Evolutionary conservation across 1,140 invertebrate species (phyloP).

Genomic region (Pogonognathellus flavescens): DNA sequence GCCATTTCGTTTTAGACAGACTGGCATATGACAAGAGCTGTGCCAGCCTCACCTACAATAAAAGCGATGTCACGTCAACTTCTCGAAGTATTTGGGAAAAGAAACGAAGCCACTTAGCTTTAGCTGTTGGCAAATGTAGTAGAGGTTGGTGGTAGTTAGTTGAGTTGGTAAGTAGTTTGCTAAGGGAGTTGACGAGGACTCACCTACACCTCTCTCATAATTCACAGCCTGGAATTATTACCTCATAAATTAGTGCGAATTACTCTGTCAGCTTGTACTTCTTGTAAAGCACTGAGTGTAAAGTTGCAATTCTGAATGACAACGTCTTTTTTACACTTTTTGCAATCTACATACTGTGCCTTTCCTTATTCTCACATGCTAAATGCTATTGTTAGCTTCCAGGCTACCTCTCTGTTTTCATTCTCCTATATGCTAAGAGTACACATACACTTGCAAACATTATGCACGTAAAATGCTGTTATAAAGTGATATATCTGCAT

Average conservation of each 20-base stretch:
- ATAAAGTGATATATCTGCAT: no score
- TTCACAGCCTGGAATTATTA: conserved; percentile 36
- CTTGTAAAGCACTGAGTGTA: neutral
- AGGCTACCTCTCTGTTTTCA: neutral
- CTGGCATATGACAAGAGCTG: neutral
- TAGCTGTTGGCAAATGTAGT: neutral
- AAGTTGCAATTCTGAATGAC: conserved; percentile 38
- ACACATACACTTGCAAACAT: neutral
- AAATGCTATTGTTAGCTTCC: neutral
- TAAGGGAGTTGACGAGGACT: neutral
- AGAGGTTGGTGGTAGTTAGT: no score
- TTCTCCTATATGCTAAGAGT: neutral
- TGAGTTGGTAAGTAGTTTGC: neutral
- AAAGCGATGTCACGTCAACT: neutral
- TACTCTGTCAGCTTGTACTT: neutral
- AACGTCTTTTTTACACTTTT: conserved; percentile 21
- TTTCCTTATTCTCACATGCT: neutral
- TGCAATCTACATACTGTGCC: neutral
- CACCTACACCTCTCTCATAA: conserved; percentile 44
- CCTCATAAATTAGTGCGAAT: conserved; percentile 42
- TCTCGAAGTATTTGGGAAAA: neutral
- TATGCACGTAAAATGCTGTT: no score
- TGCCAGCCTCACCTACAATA: neutral
- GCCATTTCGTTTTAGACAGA: neutral
- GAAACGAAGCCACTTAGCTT: neutral